These are phyloP conservation scores for Rhinolophus ferrumequinum DNA, from an alignment of 2,113 vertebrate genomes.

Conservation along the genomic window DNA sequence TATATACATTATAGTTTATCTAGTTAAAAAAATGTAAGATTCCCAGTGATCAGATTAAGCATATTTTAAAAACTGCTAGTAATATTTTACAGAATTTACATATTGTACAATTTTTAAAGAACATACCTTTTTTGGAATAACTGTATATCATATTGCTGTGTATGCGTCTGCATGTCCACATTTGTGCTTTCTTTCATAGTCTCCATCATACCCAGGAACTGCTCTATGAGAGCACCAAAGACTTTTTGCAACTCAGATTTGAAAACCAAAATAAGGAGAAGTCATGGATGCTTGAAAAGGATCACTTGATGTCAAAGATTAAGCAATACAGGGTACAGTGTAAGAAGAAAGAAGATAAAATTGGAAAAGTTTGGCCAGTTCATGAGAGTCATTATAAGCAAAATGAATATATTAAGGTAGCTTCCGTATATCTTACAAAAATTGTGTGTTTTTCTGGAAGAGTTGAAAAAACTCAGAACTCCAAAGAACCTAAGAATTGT, in stretches of 20 bases:
- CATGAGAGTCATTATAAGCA: conserved; percentile 80
- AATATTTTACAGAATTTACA: not conserved
- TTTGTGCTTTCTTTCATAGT: conserved; percentile 79
- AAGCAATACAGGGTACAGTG: conserved; percentile 83
- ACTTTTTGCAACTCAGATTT: conserved; percentile 94
- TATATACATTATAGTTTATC: not conserved
- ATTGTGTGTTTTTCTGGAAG: not conserved
- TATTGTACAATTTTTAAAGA: not conserved
- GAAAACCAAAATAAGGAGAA: conserved; percentile 91
- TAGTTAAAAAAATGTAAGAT: not conserved
- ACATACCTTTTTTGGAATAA: not conserved
- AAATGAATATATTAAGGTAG: conserved; percentile 91
- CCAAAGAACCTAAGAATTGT: not conserved
- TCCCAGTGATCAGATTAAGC: not conserved
- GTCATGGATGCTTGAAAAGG: conserved; percentile 96
- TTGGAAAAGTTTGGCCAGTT: conserved; percentile 57
- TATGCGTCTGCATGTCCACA: not conserved
- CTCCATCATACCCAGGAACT: conserved; percentile 92
- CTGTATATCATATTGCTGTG: not conserved
- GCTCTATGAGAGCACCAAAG: conserved; percentile 94
- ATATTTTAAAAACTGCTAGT: not conserved
- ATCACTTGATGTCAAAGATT: conserved; percentile 89
- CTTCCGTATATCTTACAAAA: not conserved
- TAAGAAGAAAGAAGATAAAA: conserved; percentile 71
- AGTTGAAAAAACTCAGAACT: conserved; percentile 15